These are phyloP conservation scores for Tricholaema leucomelas DNA, from an alignment of 2,113 vertebrate genomes.

Conservation along the genomic window DNA sequence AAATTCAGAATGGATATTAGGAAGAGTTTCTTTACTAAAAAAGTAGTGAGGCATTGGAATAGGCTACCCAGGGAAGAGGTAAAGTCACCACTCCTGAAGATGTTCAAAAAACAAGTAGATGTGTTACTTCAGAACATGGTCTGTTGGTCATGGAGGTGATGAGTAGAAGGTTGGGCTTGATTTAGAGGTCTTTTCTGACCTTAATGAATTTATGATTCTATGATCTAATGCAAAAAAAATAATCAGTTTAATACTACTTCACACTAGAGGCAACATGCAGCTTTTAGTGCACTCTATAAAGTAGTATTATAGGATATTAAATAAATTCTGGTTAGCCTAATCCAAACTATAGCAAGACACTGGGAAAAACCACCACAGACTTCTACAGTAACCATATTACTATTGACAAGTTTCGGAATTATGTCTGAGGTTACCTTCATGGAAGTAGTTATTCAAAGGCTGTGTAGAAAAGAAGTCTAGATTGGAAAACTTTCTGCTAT, in stretches of 20 bases:
- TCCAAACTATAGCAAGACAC: not conserved
- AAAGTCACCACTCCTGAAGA: too few relatives aligned
- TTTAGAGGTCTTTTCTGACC: too few relatives aligned
- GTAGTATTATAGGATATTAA: not conserved
- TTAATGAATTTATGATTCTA: too few relatives aligned
- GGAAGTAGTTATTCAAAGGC: not conserved
- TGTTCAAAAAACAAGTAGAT: too few relatives aligned
- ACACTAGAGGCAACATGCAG: not conserved
- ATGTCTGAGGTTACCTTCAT: not conserved
- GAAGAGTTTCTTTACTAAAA: too few relatives aligned
- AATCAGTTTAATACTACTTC: not conserved
- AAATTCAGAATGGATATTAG: too few relatives aligned
- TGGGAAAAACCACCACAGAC: not conserved
- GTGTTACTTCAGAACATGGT: too few relatives aligned
- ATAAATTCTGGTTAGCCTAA: not conserved
- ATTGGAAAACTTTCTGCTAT: not conserved
- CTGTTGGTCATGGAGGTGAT: too few relatives aligned
- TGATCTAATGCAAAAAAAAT: not conserved
- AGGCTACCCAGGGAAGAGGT: too few relatives aligned
- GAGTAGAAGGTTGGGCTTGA: too few relatives aligned
- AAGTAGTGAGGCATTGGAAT: too few relatives aligned
- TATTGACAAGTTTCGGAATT: not conserved
- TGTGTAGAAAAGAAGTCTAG: not conserved
- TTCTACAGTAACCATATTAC: not conserved
- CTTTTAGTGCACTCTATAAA: not conserved